Evolutionary conservation across 2,888 invertebrate species (phyloP).

Genomic region (Cosmia trapezina): DNA sequence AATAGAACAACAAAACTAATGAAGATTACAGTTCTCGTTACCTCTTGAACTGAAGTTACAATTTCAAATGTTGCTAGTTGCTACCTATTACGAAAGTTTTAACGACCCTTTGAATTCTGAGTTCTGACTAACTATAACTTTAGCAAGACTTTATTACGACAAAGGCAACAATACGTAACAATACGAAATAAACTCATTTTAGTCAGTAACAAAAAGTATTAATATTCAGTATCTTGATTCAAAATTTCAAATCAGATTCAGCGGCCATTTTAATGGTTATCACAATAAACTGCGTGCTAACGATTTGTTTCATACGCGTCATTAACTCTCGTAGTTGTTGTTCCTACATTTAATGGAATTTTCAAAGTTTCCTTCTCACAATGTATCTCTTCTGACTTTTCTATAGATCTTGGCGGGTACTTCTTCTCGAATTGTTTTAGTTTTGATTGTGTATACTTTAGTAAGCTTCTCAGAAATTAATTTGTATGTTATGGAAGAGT

Average conservation of each 20-base stretch:
- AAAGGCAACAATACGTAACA: constrained; percentile 17
- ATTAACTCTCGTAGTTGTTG: constrained; percentile 50
- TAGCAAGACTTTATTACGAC: not conserved
- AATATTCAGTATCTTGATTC: constrained; percentile 4
- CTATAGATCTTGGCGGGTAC: constrained; percentile 49
- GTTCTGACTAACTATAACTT: constrained; percentile 20
- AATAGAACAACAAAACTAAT: constrained; percentile 36
- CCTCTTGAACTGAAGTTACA: constrained; percentile 25
- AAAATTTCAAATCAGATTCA: constrained; percentile 13
- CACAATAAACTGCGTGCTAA: constrained; percentile 1
- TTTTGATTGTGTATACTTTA: constrained; percentile 21
- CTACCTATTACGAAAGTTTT: constrained; percentile 30
- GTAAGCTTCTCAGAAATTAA: constrained; percentile 15
- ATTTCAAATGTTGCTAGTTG: constrained; percentile 23
- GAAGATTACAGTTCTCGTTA: constrained; percentile 31
- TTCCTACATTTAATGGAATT: constrained; percentile 57
- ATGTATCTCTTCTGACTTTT: constrained; percentile 50
- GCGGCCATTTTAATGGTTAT: not conserved
- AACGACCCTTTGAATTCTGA: constrained; percentile 34
- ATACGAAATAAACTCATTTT: constrained; percentile 24
- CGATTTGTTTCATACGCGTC: constrained; percentile 47
- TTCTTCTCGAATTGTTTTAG: constrained; percentile 43
- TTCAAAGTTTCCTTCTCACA: constrained; percentile 61
- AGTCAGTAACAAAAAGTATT: constrained; percentile 11
- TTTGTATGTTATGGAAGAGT: constrained; percentile 2